Conservation (phyloP, 2,113 vertebrate genomes). For the Leptobrachium ailaonicum region DNA sequence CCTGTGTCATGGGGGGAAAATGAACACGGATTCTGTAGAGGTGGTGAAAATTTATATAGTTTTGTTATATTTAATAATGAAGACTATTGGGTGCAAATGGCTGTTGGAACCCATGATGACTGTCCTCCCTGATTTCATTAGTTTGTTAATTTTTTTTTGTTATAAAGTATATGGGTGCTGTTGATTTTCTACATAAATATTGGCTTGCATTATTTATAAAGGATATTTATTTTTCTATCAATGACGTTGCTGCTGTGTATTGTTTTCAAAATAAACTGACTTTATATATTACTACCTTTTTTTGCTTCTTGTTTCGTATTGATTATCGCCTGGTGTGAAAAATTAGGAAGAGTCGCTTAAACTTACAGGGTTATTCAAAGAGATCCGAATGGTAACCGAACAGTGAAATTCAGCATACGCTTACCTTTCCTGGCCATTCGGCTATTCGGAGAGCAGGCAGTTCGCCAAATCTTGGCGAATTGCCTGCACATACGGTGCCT, state of each 20-base stretch:
- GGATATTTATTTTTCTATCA: neutral
- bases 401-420: no score
- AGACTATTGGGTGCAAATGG: slow-evolving; percentile 86
- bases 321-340: no score
- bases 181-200: neutral
- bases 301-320: no score
- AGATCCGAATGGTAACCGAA: no score
- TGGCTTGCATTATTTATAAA: neutral
- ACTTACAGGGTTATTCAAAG: no score
- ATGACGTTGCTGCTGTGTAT: neutral
- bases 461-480: no score
- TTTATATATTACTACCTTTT: no score
- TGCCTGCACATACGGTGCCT: no score
- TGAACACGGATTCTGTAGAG: slow-evolving; percentile 80
- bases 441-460: no score
- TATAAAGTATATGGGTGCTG: neutral
- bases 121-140: slow-evolving; percentile 74
- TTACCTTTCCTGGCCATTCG: no score
- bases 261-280: neutral
- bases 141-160: neutral
- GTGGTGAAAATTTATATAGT: slow-evolving; percentile 88
- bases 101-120: slow-evolving; percentile 75
- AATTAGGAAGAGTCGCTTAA: no score
- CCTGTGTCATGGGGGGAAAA: slow-evolving; percentile 81
- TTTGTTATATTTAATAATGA: slow-evolving; percentile 82